Evolutionary conservation across 2,113 vertebrate species (phyloP), one percentile per base, ranked within the genome.

Genomic region (Hyperoodon ampullatus): DNA sequence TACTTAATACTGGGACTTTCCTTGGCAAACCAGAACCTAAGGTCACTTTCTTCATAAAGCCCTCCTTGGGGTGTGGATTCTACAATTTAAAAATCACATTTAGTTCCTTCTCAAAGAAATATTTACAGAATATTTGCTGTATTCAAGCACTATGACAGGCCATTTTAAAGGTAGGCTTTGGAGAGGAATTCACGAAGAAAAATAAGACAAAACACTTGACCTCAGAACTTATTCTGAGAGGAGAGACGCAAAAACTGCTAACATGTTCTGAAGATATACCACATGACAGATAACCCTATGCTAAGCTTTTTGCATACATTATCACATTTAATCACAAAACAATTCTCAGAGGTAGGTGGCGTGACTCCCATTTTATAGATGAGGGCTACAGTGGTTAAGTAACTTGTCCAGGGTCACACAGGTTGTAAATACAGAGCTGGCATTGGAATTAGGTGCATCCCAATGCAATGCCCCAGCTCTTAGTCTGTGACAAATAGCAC

Each of bases 1-100:
- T 80, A 53, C 13, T 68, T 74, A 92, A 84, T 35, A 24, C 13
- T 1, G 6, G 65, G n/a, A 55, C 55, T 91, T 66, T 15, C 39
- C 61, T 61, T 96, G 18, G 42, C 55, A 95, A 91, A 90, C 16
- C 28, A 95, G 66, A 88, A 61, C 2, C 60, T 97, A 61, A 75
- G 13, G n/a, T 80, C 3, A 6, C 23, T 35, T 87, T 84, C 80
- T 90, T 50, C n/a, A 66, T 39, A 55, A 90, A 71, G 68, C 18
- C 5, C 24, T 77, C 70, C 84, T 66, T 24, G 0, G 18, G 16
- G 23, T 23, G 15, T 89, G 85, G 70, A 89, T 91, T 92, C 13
- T 86, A 9, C 55, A 89, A 70, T 55, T 66, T 65, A 84, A 50
- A 88, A 83, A 88, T 47, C 19, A 53, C 39, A 75, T 33, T 60